Base-by-base conservation (phyloP, 2,888 invertebrate species). In the Oscheius onirici region DNA sequence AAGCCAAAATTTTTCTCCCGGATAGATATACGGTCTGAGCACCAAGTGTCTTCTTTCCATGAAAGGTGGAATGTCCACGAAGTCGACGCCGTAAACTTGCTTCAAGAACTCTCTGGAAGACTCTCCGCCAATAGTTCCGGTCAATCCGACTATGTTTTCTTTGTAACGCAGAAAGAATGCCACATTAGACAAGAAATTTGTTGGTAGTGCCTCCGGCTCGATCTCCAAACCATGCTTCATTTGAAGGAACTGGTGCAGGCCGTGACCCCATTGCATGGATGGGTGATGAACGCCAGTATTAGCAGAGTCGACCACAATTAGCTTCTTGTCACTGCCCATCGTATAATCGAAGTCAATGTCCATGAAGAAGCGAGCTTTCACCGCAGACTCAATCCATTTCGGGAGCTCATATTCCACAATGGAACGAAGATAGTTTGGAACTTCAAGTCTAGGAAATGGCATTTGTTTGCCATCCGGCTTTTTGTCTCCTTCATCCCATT, bases 121-220 rank as follows among this genome's bases (percentile, higher is more conserved):
- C 3, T 52, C 52, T 24, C 52, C 52, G 3, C 52, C 52, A 24
- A 52, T 52, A 15, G 52, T 52, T 52, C 52, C 52, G 2, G 52
- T 52, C 20, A 52, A 52, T 22, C 52, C 52, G 3, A 52, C 6
- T 10, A 52, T 52, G 13, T 46, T 46, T 17, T 10, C 6, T 24
- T 24, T 24, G 52, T 52, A 52, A 13, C 52, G 52, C 3, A 17
- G 52, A 24, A 17, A 52, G 17, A 52, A 52, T 3, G 52, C 20
- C 52, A 52, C 24, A 22, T 17, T 52, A 3, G 52, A 52, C 22
- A 52, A 24, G 26, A n/a, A 52, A 13, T 24, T 22, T 3, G 24
- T 52, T 10, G 52, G 20, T 6, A 52, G 52, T n/a, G 20, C 3
- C 13, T 52, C 52, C 24, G 10, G 52, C 20, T 24, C 6, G 17